These are phyloP conservation scores for Pantherophis vulpinus DNA, from an alignment of 2,797 vertebrate species.

Conservation along the genomic window DNA sequence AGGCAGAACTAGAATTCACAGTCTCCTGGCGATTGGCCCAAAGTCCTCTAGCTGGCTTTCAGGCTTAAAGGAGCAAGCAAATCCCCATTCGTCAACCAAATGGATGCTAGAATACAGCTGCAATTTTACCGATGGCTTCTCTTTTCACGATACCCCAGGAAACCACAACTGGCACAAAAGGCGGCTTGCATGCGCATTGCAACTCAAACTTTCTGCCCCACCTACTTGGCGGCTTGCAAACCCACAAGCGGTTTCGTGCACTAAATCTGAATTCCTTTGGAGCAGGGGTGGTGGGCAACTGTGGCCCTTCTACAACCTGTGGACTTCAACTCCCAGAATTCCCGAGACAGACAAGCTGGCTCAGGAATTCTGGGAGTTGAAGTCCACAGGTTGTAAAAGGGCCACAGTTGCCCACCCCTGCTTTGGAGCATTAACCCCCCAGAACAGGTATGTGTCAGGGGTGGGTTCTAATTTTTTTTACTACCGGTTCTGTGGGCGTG, in stretches of 20 bases:
- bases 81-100: not conserved
- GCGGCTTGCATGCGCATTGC: too few species aligned
- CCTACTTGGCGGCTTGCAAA: not conserved
- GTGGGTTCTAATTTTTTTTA: too few species aligned
- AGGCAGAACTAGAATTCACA: not conserved
- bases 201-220: too few species aligned
- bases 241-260: not conserved
- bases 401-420: too few species aligned
- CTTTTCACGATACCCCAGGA: not conserved
- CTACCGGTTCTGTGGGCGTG: too few species aligned
- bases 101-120: not conserved
- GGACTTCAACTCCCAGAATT: too few species aligned
- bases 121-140: not conserved
- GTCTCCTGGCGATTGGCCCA: not conserved
- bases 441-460: rapidly evolving
- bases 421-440: not conserved
- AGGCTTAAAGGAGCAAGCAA: not conserved
- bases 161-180: not conserved
- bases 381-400: too few species aligned
- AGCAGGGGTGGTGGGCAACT: not conserved
- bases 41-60: not conserved
- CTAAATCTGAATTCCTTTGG: not conserved
- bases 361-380: too few species aligned
- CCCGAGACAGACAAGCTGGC: too few species aligned
- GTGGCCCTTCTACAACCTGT: too few species aligned